Evolutionary conservation across 2,888 invertebrate species (phyloP), one percentile per base, ranked within the genome.

Genomic region (Spodoptera picta): DNA sequence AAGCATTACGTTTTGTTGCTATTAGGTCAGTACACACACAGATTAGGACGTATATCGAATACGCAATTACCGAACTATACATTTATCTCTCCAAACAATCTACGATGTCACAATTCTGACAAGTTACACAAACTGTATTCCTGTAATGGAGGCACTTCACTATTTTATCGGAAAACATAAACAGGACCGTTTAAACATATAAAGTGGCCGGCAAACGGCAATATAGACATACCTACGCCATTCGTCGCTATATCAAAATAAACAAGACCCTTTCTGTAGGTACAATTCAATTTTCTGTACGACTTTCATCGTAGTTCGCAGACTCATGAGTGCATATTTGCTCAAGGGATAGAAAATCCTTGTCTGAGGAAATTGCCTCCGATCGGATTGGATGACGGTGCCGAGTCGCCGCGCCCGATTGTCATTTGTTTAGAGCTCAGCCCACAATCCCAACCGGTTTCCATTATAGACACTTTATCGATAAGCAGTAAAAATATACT

Each of bases 261-360:
- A 86, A 86, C 83, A 83, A 83, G 79, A 83, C 75, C 80, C 79
- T 83, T 82, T 81, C 77, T 78, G 74, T 77, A 80, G 85, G 87
- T 87, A 87, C 86, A 87, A 90, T 90, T 88, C 90, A 89, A 90
- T 91, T 90, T 89, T 85, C 86, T 84, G 80, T 84, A 85, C 84
- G 86, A 84, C 83, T 87, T 85, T 81, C 82, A 83, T 84, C 85
- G 83, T 82, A 85, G 83, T 87, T 84, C 83, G 80, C 81, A 81
- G 83, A 85, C 86, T 89, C 87, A 87, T 88, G 86, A 88, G 88
- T 87, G 87, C 87, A 86, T 89, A 90, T 90, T 91, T 90, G 88
- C 86, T 88, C 87, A 87, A 86, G 84, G 85, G 87, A 89, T 87
- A 86, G 86, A 87, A 87, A 90, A 90, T 88, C 87, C 83, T 88